Evolutionary conservation across 2,797 vertebrate species (phyloP), one percentile per base, ranked within the genome.

Genomic region (Urosaurus nigricauda): DNA sequence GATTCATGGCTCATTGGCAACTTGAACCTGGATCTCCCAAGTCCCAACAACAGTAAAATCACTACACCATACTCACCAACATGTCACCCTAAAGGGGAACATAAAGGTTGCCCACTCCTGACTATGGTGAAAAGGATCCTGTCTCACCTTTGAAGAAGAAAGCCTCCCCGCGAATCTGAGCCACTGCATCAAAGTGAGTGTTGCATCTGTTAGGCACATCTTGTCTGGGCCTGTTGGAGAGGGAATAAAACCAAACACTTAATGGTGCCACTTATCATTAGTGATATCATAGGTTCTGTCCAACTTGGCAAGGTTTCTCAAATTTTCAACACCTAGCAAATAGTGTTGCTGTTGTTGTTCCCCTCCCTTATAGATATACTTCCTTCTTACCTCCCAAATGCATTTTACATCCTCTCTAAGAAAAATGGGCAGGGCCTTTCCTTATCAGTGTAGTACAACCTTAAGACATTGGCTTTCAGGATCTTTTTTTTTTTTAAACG

Each of bases 101-200:
- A 81, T 81, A 81, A 40, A 81, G 13, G 19, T 26, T 3, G 1
- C 12, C 58, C 58, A 60, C 58, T 60, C 17, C 19, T 60, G 58
- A 16, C 58, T 40, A 63, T 40, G 26, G 29, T 43, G 35, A 37
- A 63, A 63, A 21, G 6, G 12, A 35, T 68, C 65, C 65, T 32
- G 32, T 68, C 93, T 93, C 95, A 98, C 98, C 98, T 98, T 98
- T 98, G 93, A 98, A 98, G 95, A 99, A 99, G 97, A 99, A 99
- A 82, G 98, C 98, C 95, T 99, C 99, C 19, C 99, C 99, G 32
- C 99, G 97, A 96, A 99, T 99, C 96, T 99, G 99, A 92, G 99
- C 98, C 95, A 99, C 98, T 0, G 99, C 99, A 2, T 99, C 99
- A 0, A 98, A 98, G 92, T 98, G 96, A 0, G 96, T 93, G 79